Evolutionary conservation across 2,888 invertebrate species (phyloP), one percentile per base, ranked within the genome.

Genomic region (Adelphocoris suturalis): DNA sequence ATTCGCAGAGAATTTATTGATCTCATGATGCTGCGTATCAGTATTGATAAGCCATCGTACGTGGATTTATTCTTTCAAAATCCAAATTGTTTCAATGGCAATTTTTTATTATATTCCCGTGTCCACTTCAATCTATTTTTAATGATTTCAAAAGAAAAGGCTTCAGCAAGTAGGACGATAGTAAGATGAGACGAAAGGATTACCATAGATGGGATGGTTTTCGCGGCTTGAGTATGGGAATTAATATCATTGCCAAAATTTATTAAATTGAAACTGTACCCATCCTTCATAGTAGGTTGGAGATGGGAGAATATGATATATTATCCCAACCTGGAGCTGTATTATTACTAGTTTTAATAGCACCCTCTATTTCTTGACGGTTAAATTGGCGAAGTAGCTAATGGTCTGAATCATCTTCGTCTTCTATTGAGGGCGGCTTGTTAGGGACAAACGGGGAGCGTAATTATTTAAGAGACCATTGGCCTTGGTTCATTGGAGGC

Each of bases 171-270:
- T 46, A 86, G 37, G 47, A 47, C 37, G 75, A 47, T n/a, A 86
- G 19, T 46, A 46, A 68, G 11, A 86, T 86, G 19, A 48, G 86
- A n/a, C n/a, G n/a, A n/a, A n/a, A n/a, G n/a, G n/a, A n/a, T n/a
- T n/a, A n/a, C n/a, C n/a, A n/a, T n/a, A n/a, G n/a, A n/a, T n/a
- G n/a, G n/a, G n/a, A n/a, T n/a, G 86, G 86, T 68, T 68, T 86
- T 12, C 14, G 47, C 0, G 68, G 68, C 13, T 86, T 86, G 0
- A 37, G 68, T n/a, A 68, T 9, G 46, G 75, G 47, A 47, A 86
- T 19, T 11, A 86, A 48, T 68, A 68, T 23, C 82, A 14, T 11
- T 48, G 1, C 82, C 82, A 82, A n/a, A 82, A 47, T 14, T 82
- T 48, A 48, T 82, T 82, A 19, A 23, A 52, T 47, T 48, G 14